Percentiles rank a stretch among this genome's conserved stretches.
These are phyloP conservation scores for Miniopterus natalensis DNA, from an alignment of 2,113 vertebrate genomes.

Conservation along the genomic window DNA sequence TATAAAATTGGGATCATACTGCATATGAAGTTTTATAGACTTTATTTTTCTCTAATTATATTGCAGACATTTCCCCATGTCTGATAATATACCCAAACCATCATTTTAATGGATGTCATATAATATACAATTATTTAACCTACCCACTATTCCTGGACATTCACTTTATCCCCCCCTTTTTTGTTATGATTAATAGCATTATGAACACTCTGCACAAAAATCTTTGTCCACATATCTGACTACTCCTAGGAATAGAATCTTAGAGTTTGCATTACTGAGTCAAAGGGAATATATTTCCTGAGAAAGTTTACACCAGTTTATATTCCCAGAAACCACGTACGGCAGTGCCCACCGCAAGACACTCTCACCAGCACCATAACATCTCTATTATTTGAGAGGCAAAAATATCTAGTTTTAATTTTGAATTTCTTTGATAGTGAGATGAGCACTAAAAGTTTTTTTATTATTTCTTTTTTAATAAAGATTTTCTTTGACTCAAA, in stretches of 20 bases:
- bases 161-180: not conserved
- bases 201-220: conserved; percentile 6
- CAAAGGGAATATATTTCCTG: not conserved
- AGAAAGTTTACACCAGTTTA: not conserved
- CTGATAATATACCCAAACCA: not conserved
- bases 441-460: not conserved
- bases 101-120: not conserved
- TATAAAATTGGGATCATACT: conserved; percentile 21
- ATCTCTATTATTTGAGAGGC: not conserved
- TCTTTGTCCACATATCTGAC: not conserved
- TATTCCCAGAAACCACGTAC: not conserved
- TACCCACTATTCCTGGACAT: not conserved
- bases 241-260: not conserved
- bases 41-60: not conserved
- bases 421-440: conserved; percentile 9
- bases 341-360: not conserved
- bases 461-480: not conserved
- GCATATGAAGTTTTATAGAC: not conserved
- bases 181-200: not conserved
- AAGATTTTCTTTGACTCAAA: conserved; percentile 44
- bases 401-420: conserved; percentile 1
- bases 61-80: not conserved
- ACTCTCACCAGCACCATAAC: not conserved
- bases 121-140: not conserved
- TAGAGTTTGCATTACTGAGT: not conserved